Base-by-base conservation (phyloP, 2,888 invertebrate species). In the Pyralis farinalis region DNA sequence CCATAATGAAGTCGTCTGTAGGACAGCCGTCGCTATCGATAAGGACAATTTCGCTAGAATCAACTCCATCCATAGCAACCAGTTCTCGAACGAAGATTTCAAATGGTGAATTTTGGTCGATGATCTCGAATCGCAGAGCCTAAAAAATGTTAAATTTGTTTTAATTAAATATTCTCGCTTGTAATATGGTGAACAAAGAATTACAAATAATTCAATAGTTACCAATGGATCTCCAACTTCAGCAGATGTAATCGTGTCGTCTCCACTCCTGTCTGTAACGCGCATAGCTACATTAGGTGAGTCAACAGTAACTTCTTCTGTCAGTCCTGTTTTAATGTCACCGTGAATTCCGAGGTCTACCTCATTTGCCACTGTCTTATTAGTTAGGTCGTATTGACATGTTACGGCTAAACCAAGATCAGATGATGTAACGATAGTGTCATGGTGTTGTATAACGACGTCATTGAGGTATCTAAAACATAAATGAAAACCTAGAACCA, bases 231-330 rank as follows among this genome's bases (percentile, higher is more conserved):
- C 97, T 58, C 97, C 97, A 47, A 97, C 97, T 90, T 97, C 96
- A 49, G 97, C 97, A 0, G 96, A 94, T 22, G 94, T 93, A 85
- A 96, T 94, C 50, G 95, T 94, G 56, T 96, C 95, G 63, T 93
- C 94, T 44, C 95, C 96, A 63, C 92, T 94, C 48, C 96, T 92
- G 68, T 95, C 95, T 12, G 96, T 96, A 68, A 96, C 96, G 78
- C 94, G 95, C 97, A 98, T 97, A 27, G 97, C 95, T 44, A 97
- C 97, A 84, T 97, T 97, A 46, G 97, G 97, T 44, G 97, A 97
- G 81, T 97, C 97, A 46, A 98, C 97, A 63, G 96, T 94, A 38
- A 96, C 96, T 80, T 97, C 97, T 78, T 97, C 97, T 44, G 95
- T 95, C 46, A 97, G 90, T 36, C 95, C 95, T 38, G 95, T 95